Percentiles rank a stretch among this genome's conserved stretches.
Conservation (phyloP, 2,888 invertebrate genomes). For the Diarsia dahlii region DNA sequence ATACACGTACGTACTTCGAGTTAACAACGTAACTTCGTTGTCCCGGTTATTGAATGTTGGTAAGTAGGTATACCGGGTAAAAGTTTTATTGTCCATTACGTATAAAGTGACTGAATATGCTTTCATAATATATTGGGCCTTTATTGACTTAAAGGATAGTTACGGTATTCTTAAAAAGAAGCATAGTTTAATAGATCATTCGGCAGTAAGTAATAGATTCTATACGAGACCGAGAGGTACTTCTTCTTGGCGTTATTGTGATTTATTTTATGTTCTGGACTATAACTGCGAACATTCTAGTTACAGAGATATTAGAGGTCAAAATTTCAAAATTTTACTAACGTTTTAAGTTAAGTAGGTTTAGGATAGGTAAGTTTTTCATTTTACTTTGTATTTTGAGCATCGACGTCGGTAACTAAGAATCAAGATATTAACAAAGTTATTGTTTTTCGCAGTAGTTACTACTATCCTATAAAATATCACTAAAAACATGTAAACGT, state of each 20-base stretch:
- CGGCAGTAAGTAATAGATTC: not conserved
- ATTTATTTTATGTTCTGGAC: too few species aligned
- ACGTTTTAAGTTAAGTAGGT: too few species aligned
- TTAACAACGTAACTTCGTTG: conserved; percentile 14
- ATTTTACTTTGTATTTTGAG: too few species aligned
- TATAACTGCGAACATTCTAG: too few species aligned
- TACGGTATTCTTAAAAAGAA: not conserved
- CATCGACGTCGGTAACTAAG: too few species aligned
- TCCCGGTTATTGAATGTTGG: not conserved
- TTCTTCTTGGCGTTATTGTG: too few species aligned
- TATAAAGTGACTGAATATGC: not conserved
- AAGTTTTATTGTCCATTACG: not conserved
- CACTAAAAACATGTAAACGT: conserved; percentile 35
- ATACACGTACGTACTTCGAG: not conserved
- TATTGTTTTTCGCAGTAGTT: conserved; percentile 17
- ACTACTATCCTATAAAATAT: conserved; percentile 34
- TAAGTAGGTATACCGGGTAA: too few species aligned
- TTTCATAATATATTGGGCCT: not conserved
- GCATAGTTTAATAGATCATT: not conserved
- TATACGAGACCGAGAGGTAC: too few species aligned
- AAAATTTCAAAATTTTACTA: too few species aligned
- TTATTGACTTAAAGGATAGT: not conserved
- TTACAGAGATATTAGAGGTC: too few species aligned
- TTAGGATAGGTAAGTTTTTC: too few species aligned
- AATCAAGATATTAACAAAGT: not conserved